Percentiles rank a stretch among this genome's conserved stretches.
These are phyloP conservation scores for Syndactyla subalaris DNA, from an alignment of 2,797 vertebrate genomes.

Conservation along the genomic window DNA sequence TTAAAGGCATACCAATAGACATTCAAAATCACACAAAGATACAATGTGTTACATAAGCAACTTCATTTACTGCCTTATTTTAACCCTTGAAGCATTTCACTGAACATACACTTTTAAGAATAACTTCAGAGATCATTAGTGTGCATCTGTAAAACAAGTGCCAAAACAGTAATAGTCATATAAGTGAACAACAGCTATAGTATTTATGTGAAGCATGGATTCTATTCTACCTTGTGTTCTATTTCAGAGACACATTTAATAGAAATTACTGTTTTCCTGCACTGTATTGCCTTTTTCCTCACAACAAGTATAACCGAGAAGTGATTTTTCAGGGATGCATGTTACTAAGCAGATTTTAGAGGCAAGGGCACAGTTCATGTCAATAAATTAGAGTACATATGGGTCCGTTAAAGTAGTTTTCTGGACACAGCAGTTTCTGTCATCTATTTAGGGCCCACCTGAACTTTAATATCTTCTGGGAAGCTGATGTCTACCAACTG, in stretches of 20 bases:
- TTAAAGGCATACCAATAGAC: not conserved
- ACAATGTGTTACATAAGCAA: not conserved
- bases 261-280: not conserved
- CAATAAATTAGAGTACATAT: not conserved
- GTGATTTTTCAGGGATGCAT: accelerated
- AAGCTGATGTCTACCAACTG: not conserved
- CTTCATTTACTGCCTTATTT: not conserved
- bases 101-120: not conserved
- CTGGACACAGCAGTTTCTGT: not conserved
- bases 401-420: not conserved
- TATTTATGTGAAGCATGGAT: not conserved
- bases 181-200: not conserved
- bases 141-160: not conserved
- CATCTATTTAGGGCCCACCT: not conserved
- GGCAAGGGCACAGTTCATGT: not conserved
- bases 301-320: not conserved
- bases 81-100: not conserved
- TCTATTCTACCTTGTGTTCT: not conserved
- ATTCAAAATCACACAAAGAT: slow-evolving; percentile 38
- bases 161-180: not conserved
- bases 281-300: not conserved
- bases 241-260: not conserved
- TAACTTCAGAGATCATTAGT: not conserved
- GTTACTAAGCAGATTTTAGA: not conserved
- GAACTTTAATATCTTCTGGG: not conserved